Evolutionary conservation across 2,797 vertebrate genomes (phyloP).

Genomic region (Trichosurus vulpecula): DNA sequence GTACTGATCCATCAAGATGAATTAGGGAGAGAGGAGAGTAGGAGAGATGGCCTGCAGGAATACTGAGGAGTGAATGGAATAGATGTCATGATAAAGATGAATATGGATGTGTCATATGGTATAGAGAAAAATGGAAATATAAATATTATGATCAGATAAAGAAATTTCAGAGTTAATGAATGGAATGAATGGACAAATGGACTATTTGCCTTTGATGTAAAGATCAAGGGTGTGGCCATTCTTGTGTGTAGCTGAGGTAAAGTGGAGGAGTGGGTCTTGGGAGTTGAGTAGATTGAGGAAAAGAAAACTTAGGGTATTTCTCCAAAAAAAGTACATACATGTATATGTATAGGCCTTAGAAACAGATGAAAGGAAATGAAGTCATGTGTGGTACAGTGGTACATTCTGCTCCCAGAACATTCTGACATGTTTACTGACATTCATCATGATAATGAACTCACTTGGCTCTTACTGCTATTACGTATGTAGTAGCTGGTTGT

Average conservation of each 20-base stretch:
- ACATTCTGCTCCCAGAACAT: conserved; percentile 40
- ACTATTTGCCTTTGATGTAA: neutral
- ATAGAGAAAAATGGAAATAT: neutral
- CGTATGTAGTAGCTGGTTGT: conserved; percentile 31
- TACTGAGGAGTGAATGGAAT: neutral
- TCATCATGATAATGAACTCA: conserved; percentile 28
- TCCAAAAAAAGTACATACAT: neutral
- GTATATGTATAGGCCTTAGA: neutral
- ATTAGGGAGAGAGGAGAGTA: neutral
- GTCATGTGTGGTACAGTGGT: conserved; percentile 1
- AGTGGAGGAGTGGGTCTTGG: neutral
- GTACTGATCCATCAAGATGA: neutral
- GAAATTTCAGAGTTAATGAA: neutral
- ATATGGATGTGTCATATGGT: neutral
- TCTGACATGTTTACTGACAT: conserved; percentile 40
- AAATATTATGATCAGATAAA: neutral
- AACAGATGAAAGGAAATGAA: conserved; percentile 21
- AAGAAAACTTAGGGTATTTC: neutral
- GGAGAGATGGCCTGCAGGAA: neutral
- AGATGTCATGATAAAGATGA: neutral
- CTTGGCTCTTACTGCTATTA: conserved; percentile 24
- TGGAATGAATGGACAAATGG: neutral
- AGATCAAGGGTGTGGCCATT: neutral
- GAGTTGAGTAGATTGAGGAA: neutral
- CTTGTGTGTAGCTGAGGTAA: neutral